Evolutionary conservation across 2,888 invertebrate species (phyloP), one percentile per base, ranked within the genome.

Genomic region (Thymelicus sylvestris): DNA sequence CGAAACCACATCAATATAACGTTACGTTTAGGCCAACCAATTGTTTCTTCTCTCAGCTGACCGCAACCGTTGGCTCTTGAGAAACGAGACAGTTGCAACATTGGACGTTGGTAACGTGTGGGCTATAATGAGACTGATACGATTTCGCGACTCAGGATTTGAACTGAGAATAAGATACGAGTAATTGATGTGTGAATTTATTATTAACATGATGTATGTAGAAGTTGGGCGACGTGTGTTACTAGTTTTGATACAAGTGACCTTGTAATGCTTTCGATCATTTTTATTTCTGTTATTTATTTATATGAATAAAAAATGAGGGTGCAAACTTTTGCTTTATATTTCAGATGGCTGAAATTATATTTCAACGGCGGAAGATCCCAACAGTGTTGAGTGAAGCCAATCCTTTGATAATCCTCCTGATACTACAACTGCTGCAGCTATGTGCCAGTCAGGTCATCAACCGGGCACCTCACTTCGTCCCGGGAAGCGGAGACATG

Each of bases 401-500:
- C 1, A 89, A 84, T 50, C 88, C 88, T 0, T 77, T 92, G 15
- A 80, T 91, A 72, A 84, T 91, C 57, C 73, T 93, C 0, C 77
- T 93, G 15, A 57, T 92, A 6, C 57, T 91, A 2, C 75, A 84
- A 0, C 74, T 91, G 12, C 61, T 89, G 8, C 87, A 85, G 73
- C 48, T 79, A 77, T 86, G 87, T 66, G 39, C 76, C 77, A 85
- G 91, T 65, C 96, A 96, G 83, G 92, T 95, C 77, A 89, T 95
- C 80, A 97, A 97, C 94, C 94, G 95, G 71, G 95, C 96, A 0
- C 97, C 97, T 0, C 96, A 96, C 81, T 97, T 97, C 84, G 89
- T 96, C 38, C 95, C 96, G 31, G 96, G 96, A 76, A 90, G 91
- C 1, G 97, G 97, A 1, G 97, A 97, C 82, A 97, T 97, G 96